A percentile compares a stretch with the other conserved stretches of the same genome.
These are phyloP conservation scores for Mus caroli DNA, from an alignment of 2,797 vertebrate genomes.

Conservation along the genomic window DNA sequence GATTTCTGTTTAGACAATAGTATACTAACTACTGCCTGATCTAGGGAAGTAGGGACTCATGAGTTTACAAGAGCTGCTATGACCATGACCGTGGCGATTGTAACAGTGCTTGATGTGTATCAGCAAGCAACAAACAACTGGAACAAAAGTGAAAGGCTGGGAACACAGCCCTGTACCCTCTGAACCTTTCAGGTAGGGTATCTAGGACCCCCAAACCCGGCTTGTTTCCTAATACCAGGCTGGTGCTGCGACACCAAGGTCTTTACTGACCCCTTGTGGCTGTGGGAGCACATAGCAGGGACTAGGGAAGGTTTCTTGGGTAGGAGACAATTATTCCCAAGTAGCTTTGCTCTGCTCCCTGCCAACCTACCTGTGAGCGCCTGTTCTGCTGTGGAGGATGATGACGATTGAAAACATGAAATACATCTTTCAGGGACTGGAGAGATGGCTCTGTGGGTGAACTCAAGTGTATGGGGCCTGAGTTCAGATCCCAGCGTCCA, in stretches of 20 bases:
- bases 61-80: not conserved
- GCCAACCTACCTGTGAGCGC: not conserved
- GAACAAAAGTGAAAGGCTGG: not conserved
- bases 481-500: not conserved
- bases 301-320: not conserved
- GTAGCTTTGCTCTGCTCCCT: not conserved
- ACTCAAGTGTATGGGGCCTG: not conserved
- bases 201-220: not conserved
- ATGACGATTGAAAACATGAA: not conserved
- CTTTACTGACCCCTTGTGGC: constrained; percentile 78
- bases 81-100: constrained; percentile 3
- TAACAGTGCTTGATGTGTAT: not conserved
- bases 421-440: not conserved
- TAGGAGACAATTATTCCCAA: not conserved
- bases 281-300: constrained; percentile 10
- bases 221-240: not conserved
- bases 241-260: not conserved
- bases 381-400: not conserved
- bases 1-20: constrained; percentile 68
- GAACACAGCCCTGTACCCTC: not conserved
- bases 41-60: not conserved
- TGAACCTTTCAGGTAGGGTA: not conserved
- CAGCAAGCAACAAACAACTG: not conserved
- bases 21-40: constrained; percentile 52
- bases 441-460: not conserved